A percentile compares a stretch with the other conserved stretches of the same genome.
Conservation (phyloP, 2,888 invertebrate species). For the Protonemura montana region DNA sequence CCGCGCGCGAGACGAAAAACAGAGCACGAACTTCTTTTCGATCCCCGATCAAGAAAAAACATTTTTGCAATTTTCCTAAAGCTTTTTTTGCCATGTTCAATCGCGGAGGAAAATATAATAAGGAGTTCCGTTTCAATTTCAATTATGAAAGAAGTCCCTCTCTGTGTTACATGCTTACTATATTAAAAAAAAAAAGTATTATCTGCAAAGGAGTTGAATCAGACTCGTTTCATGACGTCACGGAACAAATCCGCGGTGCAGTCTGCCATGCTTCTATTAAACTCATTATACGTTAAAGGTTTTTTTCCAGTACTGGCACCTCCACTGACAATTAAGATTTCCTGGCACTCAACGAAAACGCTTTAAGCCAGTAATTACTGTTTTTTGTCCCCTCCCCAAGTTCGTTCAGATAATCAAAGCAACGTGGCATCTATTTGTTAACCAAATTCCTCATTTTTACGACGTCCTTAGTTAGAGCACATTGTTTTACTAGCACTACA, state of each 20-base stretch:
- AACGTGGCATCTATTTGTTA: background rate
- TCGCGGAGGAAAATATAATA: background rate
- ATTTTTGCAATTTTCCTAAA: background rate
- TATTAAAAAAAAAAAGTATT: background rate
- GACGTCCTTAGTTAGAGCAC: background rate
- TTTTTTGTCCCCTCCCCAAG: background rate
- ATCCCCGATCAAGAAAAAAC: constrained; percentile 29
- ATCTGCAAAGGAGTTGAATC: background rate
- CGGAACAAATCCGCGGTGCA: background rate
- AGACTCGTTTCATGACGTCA: background rate
- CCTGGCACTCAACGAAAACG: background rate
- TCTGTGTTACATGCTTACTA: background rate
- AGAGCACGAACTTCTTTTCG: constrained; percentile 14
- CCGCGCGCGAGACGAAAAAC: constrained; percentile 18
- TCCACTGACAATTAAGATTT: background rate
- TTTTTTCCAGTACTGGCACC: background rate
- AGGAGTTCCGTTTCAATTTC: constrained; percentile 14
- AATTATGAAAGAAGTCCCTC: constrained; percentile 30
- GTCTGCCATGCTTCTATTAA: background rate
- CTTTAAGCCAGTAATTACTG: background rate
- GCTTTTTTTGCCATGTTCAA: background rate
- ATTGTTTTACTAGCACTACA: background rate
- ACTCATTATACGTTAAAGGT: background rate
- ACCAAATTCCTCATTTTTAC: background rate
- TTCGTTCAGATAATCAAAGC: background rate